Evolutionary conservation across 2,797 vertebrate genomes (phyloP).

Genomic region (Lycodopsis pacificus): DNA sequence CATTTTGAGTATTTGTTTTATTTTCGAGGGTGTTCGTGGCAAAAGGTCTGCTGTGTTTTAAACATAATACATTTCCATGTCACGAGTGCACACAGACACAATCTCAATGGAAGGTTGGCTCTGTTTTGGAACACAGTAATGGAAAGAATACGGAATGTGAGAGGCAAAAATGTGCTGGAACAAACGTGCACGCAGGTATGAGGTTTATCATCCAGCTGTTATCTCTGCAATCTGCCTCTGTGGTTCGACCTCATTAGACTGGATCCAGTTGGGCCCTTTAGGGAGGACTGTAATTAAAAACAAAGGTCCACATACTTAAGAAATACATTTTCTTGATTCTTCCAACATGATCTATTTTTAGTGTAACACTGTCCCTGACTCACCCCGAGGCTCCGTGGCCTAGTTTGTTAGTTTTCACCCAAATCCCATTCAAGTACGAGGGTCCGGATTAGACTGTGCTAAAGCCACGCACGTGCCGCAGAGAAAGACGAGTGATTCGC

Average conservation of each 20-base stretch:
- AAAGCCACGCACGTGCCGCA: slow-evolving; percentile 62
- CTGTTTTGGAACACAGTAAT: slow-evolving; percentile 30
- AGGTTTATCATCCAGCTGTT: slow-evolving; percentile 44
- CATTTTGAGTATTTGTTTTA: slow-evolving; percentile 15
- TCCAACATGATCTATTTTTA: slow-evolving; percentile 66
- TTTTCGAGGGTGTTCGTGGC: not conserved
- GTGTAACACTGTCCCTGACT: slow-evolving; percentile 51
- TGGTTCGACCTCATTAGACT: slow-evolving; percentile 50
- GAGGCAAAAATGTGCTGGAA: slow-evolving; percentile 49
- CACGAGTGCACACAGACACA: slow-evolving; percentile 13
- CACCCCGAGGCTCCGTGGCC: slow-evolving; percentile 63
- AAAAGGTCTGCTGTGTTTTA: slow-evolving; percentile 17
- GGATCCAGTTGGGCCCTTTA: slow-evolving; percentile 49
- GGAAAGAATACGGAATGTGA: slow-evolving; percentile 56
- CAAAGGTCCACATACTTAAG: slow-evolving; percentile 47
- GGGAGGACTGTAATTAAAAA: slow-evolving; percentile 70
- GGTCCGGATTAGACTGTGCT: slow-evolving; percentile 68
- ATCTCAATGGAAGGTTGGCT: slow-evolving; percentile 59
- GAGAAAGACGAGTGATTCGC: slow-evolving; percentile 49
- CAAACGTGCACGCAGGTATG: slow-evolving; percentile 34
- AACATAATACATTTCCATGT: slow-evolving; percentile 32
- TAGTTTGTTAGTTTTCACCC: slow-evolving; percentile 75
- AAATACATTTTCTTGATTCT: slow-evolving; percentile 73
- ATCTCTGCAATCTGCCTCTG: slow-evolving; percentile 37
- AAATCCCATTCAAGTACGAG: slow-evolving; percentile 65